phyloP scores from a whole-genome alignment of 2,113 vertebrate species.

The Pardalotus punctatus region DNA sequence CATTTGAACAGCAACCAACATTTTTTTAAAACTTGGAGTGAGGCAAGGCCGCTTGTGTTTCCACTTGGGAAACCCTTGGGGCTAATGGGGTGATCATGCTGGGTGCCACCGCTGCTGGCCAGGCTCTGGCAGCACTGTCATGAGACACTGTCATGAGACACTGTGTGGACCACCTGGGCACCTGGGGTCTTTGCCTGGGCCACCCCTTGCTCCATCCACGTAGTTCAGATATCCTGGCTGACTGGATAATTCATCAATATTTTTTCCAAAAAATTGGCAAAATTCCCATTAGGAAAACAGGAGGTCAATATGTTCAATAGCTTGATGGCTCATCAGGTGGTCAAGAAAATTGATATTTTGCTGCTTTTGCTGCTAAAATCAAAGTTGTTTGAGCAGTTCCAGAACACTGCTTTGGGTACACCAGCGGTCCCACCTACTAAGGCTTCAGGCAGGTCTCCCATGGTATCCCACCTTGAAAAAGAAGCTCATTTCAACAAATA shows the following conservation, averaged over 20 bases:
- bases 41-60: background rate
- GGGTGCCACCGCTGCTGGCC: background rate
- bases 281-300: background rate
- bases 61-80: background rate
- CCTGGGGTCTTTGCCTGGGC: background rate
- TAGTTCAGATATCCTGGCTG: background rate
- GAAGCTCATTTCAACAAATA: background rate
- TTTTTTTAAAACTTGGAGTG: background rate
- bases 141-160: rapidly evolving
- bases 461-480: background rate
- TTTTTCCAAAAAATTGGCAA: background rate
- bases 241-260: background rate
- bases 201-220: background rate
- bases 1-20: conserved; percentile 34
- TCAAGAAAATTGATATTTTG: background rate
- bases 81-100: background rate
- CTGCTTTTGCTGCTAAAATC: background rate
- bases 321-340: background rate
- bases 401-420: background rate
- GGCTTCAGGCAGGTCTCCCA: background rate
- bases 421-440: background rate
- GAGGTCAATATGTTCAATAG: background rate
- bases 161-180: background rate
- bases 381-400: background rate
- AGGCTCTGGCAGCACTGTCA: background rate